phyloP scores from a whole-genome alignment of 1,140 invertebrate species.

The Mercenaria mercenaria region DNA sequence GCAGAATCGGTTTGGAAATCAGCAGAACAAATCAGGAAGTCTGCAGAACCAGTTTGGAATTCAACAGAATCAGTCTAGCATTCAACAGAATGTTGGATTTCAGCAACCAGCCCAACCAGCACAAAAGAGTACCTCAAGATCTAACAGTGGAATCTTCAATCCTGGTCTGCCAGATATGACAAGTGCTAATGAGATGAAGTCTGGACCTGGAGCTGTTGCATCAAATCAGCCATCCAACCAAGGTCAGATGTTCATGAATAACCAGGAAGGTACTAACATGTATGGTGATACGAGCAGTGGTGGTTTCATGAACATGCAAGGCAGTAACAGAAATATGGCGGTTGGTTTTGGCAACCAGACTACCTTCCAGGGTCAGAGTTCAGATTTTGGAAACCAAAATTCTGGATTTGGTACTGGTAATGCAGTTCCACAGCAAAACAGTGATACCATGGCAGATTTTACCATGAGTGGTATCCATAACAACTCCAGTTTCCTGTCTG shows the following conservation, averaged over 20 bases:
- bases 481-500: constrained; percentile 64
- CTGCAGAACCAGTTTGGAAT: not conserved
- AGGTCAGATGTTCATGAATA: not conserved
- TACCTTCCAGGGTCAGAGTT: not conserved
- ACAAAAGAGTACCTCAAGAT: not conserved
- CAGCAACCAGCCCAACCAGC: not conserved
- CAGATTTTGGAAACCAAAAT: not conserved
- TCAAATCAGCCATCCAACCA: not conserved
- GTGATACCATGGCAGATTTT: constrained; percentile 48
- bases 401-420: not conserved
- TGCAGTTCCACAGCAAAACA: not conserved
- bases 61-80: not conserved
- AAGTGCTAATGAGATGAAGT: constrained; percentile 2
- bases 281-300: not conserved
- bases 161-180: constrained; percentile 31
- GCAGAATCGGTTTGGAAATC: not conserved
- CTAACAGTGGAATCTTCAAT: constrained; percentile 41
- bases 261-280: not conserved
- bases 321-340: not conserved
- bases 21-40: not conserved
- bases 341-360: not conserved
- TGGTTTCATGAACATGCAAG: constrained; percentile 31
- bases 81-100: constrained; percentile 2
- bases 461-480: constrained; percentile 60
- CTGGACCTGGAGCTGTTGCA: not conserved